Evolutionary conservation across 2,113 vertebrate species (phyloP).

Genomic region (Alligator mississippiensis): DNA sequence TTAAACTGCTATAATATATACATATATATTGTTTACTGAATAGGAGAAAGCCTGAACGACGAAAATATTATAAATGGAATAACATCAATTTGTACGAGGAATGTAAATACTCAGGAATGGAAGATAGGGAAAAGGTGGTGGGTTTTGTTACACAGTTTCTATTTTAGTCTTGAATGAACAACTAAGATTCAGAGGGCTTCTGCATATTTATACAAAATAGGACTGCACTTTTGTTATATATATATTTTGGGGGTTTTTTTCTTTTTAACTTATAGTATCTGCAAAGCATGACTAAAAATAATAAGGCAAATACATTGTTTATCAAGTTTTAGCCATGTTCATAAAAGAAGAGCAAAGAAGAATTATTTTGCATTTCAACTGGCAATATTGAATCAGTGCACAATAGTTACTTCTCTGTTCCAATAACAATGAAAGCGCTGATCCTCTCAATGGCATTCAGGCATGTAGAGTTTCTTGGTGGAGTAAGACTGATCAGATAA

Average conservation of each 20-base stretch:
- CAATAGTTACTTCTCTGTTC: background rate
- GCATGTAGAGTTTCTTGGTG: background rate
- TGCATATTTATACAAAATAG: background rate
- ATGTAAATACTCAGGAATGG: background rate
- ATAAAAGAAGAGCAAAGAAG: constrained; percentile 1
- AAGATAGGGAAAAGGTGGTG: background rate
- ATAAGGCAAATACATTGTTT: background rate
- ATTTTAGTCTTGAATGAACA: background rate
- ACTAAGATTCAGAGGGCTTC: background rate
- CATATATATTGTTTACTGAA: constrained; percentile 13
- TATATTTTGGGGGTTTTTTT: background rate
- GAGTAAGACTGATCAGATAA: background rate
- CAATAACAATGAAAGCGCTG: background rate
- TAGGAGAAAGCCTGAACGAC: background rate
- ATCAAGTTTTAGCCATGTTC: background rate
- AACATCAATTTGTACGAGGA: background rate
- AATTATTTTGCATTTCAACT: background rate
- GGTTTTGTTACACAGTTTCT: background rate
- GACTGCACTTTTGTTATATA: background rate
- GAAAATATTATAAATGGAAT: constrained; percentile 42
- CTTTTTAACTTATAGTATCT: background rate
- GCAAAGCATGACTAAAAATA: background rate
- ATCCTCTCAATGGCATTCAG: background rate
- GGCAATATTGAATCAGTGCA: background rate
- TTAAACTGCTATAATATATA: constrained; percentile 4